Percentiles rank a stretch among this genome's conserved stretches.
These are phyloP conservation scores for Sphaeramia orbicularis DNA, from an alignment of 2,797 vertebrate genomes.

Conservation along the genomic window DNA sequence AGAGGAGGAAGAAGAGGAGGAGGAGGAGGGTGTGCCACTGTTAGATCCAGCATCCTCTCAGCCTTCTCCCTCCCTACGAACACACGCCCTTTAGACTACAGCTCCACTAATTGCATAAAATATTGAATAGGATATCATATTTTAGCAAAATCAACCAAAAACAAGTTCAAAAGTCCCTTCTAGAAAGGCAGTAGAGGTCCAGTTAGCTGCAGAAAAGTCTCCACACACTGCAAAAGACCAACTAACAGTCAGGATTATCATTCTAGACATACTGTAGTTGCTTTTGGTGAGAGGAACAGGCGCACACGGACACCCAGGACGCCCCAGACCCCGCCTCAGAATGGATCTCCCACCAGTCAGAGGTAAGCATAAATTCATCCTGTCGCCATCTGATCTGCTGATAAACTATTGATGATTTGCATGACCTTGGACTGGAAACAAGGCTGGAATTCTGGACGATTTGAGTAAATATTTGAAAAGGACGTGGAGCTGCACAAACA, in stretches of 20 bases:
- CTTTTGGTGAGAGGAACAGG: neutral
- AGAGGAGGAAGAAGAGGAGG: conserved; percentile 30
- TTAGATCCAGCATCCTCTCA: conserved; percentile 59
- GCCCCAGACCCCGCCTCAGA: conserved; percentile 53
- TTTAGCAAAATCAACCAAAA: neutral
- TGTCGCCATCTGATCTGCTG: conserved; percentile 45
- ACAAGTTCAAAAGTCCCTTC: neutral
- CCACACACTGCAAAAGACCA: neutral
- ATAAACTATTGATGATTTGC: conserved; percentile 50
- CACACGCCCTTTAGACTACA: too few species aligned
- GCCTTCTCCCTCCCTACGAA: conserved; percentile 19
- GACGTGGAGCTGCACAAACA: neutral
- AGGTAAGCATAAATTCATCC: conserved; percentile 74
- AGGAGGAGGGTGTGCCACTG: conserved; percentile 49
- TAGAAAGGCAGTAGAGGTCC: too few species aligned
- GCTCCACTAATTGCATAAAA: too few species aligned
- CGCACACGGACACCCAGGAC: conserved; percentile 59
- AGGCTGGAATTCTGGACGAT: neutral
- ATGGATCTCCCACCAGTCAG: conserved; percentile 85
- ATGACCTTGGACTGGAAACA: conserved; percentile 52
- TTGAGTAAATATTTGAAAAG: neutral
- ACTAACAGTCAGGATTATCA: neutral
- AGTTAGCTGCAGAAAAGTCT: neutral
- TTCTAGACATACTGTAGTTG: neutral
- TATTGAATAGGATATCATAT: neutral